Conservation (phyloP, 2,888 invertebrate species). For the Patella depressa region DNA sequence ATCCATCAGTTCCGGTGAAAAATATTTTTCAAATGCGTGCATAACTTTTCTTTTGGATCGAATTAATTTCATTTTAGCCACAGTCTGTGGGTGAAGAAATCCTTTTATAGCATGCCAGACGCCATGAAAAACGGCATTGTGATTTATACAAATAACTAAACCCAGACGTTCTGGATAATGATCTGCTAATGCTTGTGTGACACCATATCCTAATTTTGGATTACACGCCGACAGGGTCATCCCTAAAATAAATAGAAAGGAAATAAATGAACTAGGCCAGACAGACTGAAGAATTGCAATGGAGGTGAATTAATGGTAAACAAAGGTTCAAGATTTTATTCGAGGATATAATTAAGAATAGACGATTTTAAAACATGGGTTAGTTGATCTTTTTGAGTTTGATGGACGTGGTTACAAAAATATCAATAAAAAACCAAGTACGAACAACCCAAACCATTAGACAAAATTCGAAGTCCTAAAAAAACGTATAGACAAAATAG, state of each 20-base stretch:
- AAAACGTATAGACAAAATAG: too few species aligned
- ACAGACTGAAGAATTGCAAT: too few species aligned
- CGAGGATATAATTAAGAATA: neutral
- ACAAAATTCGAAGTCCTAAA: too few species aligned
- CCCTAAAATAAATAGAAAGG: constrained; percentile 47
- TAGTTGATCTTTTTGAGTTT: too few species aligned
- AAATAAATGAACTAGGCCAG: neutral
- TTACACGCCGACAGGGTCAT: constrained; percentile 66
- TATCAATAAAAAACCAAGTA: too few species aligned
- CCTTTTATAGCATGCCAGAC: constrained; percentile 68
- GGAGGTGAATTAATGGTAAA: neutral
- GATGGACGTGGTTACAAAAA: too few species aligned
- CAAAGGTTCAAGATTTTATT: neutral
- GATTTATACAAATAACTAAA: constrained; percentile 65
- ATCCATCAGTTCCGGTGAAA: constrained; percentile 57
- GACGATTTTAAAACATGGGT: too few species aligned
- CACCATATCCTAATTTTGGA: constrained; percentile 64
- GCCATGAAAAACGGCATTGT: constrained; percentile 66
- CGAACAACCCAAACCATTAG: too few species aligned
- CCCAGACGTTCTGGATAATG: constrained; percentile 70
- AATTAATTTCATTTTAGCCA: constrained; percentile 61
- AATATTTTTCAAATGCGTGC: constrained; percentile 55
- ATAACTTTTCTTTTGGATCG: constrained; percentile 59
- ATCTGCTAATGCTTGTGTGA: constrained; percentile 61
- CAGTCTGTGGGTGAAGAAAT: constrained; percentile 63